Percentiles rank a stretch among this genome's conserved stretches.
These are phyloP conservation scores for Zaprionus camerounensis DNA, from an alignment of 1,140 invertebrate genomes.

Conservation along the genomic window DNA sequence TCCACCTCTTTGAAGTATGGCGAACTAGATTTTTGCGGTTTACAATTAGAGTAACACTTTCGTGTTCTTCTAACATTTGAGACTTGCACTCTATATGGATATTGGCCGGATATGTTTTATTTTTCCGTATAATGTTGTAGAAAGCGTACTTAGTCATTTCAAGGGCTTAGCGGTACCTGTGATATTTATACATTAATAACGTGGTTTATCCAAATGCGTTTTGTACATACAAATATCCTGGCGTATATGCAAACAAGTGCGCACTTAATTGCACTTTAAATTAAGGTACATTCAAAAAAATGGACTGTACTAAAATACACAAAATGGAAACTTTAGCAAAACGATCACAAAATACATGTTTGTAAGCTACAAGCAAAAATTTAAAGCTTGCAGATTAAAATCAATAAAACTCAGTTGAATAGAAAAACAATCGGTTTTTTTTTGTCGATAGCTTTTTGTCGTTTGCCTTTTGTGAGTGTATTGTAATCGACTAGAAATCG, in stretches of 20 bases:
- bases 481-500: too few species aligned
- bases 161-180: slow-evolving; percentile 36
- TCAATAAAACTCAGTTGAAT: slow-evolving; percentile 27
- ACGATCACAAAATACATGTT: slow-evolving; percentile 58
- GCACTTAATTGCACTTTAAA: slow-evolving; percentile 17
- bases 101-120: slow-evolving; percentile 70
- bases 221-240: slow-evolving; percentile 15
- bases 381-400: slow-evolving; percentile 21
- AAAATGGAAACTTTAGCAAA: slow-evolving; percentile 66
- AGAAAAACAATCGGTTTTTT: background rate
- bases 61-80: slow-evolving; percentile 69
- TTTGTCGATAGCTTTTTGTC: background rate
- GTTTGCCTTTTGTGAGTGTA: too few species aligned
- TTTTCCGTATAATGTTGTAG: slow-evolving; percentile 69
- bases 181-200: slow-evolving; percentile 37
- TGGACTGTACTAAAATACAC: slow-evolving; percentile 63
- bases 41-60: slow-evolving; percentile 68
- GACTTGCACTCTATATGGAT: slow-evolving; percentile 69
- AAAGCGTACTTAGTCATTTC: slow-evolving; percentile 72
- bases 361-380: slow-evolving; percentile 17
- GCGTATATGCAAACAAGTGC: slow-evolving; percentile 15
- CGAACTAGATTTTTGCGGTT: slow-evolving; percentile 60
- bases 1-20: slow-evolving; percentile 56
- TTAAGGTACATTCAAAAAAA: slow-evolving; percentile 24
- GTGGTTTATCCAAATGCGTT: background rate